A percentile compares a stretch with the other conserved stretches of the same genome.
phyloP scores from a whole-genome alignment of 35 echinoderm and acorn worm genomes.

The Acanthaster planci region DNA sequence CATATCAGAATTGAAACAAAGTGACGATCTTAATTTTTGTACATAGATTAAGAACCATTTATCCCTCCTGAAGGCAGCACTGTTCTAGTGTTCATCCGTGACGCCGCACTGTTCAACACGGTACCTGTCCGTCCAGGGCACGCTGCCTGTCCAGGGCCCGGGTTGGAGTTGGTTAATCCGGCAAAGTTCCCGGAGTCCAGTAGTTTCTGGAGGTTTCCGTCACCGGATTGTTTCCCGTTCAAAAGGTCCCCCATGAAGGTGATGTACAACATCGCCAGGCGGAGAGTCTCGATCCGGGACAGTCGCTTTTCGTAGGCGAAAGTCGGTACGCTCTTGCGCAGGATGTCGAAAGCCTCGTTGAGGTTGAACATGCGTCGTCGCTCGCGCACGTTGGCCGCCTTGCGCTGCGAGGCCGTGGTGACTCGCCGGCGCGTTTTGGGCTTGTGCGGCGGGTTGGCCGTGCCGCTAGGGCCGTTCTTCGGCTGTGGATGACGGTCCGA shows the following conservation, averaged over 20 bases:
- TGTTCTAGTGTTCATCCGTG: no score
- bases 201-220: slow-evolving; percentile 32
- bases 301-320: slow-evolving; percentile 76
- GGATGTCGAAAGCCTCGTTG: slow-evolving; percentile 91
- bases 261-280: slow-evolving; percentile 87
- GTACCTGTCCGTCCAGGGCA: not conserved
- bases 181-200: slow-evolving; percentile 1
- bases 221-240: slow-evolving; percentile 37
- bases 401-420: slow-evolving; percentile 69
- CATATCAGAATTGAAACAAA: no score
- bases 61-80: no score
- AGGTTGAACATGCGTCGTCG: slow-evolving; percentile 81
- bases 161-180: not conserved
- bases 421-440: slow-evolving; percentile 60
- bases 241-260: slow-evolving; percentile 69
- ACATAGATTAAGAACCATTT: no score
- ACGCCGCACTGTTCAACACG: no score
- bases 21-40: no score
- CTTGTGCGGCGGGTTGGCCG: slow-evolving; percentile 1
- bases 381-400: slow-evolving; percentile 89
- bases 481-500: no score
- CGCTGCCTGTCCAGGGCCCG: not conserved
- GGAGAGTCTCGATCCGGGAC: slow-evolving; percentile 83
- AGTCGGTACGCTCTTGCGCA: slow-evolving; percentile 74
- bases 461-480: no score